phyloP scores from a whole-genome alignment of 2,888 invertebrate genomes.

The Trimorus sp. region DNA sequence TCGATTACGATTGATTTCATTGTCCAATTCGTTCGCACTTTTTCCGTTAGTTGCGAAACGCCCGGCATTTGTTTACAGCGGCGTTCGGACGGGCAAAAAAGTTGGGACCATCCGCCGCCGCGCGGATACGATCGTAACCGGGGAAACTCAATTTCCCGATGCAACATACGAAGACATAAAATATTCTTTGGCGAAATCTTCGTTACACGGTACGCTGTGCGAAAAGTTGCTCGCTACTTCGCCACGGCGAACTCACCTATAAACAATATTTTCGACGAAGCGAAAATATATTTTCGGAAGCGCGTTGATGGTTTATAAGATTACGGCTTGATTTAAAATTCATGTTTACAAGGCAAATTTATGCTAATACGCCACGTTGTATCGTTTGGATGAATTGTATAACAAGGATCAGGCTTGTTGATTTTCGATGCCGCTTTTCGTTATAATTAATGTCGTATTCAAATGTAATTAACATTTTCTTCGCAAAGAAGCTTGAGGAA shows the following conservation, averaged over 20 bases:
- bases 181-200: conserved; percentile 58
- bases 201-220: conserved; percentile 37
- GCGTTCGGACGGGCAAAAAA: conserved; percentile 2
- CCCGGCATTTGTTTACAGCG: not conserved
- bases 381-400: no score
- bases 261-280: conserved; percentile 57
- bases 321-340: conserved; percentile 50
- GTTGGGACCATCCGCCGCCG: conserved; percentile 10
- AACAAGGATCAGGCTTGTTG: no score
- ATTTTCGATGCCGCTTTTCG: no score
- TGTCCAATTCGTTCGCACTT: conserved; percentile 1
- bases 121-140: conserved; percentile 45
- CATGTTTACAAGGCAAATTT: conserved; percentile 26
- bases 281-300: no score
- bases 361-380: not conserved
- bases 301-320: conserved; percentile 51
- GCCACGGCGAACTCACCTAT: conserved; percentile 53
- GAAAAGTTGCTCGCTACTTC: not conserved
- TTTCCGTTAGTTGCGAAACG: conserved; percentile 4
- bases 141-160: conserved; percentile 54
- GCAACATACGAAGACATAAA: conserved; percentile 57
- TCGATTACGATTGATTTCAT: conserved; percentile 10
- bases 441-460: no score
- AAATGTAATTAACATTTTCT: no score
- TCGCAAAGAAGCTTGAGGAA: no score